Percentiles rank a stretch among this genome's conserved stretches.
These are phyloP conservation scores for Doris montereyensis DNA, from an alignment of 2,888 invertebrate species.

Conservation along the genomic window DNA sequence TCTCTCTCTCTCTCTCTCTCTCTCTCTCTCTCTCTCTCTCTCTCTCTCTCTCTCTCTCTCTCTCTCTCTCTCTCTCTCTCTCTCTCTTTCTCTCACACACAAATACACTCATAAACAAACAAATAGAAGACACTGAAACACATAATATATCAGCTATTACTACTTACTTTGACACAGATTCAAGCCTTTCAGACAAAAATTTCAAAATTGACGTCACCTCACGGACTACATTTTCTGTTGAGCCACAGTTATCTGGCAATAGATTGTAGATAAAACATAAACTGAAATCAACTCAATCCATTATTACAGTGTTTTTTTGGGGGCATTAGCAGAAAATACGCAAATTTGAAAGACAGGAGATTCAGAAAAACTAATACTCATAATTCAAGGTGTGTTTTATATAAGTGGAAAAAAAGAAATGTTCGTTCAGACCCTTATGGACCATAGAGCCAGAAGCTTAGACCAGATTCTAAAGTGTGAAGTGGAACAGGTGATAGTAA, in stretches of 20 bases:
- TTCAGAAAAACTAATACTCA: too few species aligned
- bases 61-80: neutral
- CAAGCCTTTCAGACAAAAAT: slow-evolving; percentile 86
- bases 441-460: too few species aligned
- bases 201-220: slow-evolving; percentile 80
- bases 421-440: too few species aligned
- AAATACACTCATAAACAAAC: neutral
- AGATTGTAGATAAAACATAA: too few species aligned
- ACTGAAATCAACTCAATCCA: too few species aligned
- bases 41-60: neutral
- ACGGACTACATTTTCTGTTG: slow-evolving; percentile 74
- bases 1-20: neutral
- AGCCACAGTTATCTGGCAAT: slow-evolving; percentile 23
- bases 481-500: too few species aligned
- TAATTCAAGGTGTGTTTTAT: too few species aligned
- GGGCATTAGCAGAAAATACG: too few species aligned
- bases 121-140: neutral
- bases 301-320: too few species aligned
- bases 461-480: too few species aligned
- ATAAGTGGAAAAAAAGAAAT: too few species aligned
- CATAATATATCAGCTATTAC: neutral
- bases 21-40: neutral
- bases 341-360: too few species aligned
- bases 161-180: slow-evolving; percentile 83
- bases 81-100: neutral